These are phyloP conservation scores for Subanguina moxae DNA, from an alignment of 1,140 invertebrate species.

Conservation along the genomic window DNA sequence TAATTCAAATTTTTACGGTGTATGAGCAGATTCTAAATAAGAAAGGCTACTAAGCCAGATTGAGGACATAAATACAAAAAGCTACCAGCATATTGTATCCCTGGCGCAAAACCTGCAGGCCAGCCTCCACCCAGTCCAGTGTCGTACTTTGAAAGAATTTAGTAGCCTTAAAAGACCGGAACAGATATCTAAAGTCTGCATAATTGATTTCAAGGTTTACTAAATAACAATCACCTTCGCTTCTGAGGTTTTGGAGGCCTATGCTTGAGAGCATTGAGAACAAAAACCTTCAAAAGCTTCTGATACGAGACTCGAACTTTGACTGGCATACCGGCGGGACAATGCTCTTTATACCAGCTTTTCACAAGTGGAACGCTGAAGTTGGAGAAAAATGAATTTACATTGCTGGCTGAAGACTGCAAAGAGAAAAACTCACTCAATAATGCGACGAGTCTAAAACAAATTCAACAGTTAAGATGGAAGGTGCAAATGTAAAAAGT, in stretches of 20 bases:
- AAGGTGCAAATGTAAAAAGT: slow-evolving; percentile 74
- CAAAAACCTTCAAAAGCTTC: slow-evolving; percentile 95
- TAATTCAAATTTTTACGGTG: slow-evolving; percentile 99
- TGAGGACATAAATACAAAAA: no score
- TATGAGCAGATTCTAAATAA: slow-evolving; percentile 95
- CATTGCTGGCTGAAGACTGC: no score
- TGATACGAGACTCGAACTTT: slow-evolving; percentile 99
- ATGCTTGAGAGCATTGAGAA: slow-evolving; percentile 94
- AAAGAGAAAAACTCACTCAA: no score
- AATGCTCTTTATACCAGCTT: slow-evolving; percentile 90
- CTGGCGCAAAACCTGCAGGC: slow-evolving; percentile 92
- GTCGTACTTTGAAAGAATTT: slow-evolving; percentile 99
- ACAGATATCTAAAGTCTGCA: slow-evolving; percentile 63
- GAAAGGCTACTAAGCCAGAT: no score
- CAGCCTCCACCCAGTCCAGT: slow-evolving; percentile 98
- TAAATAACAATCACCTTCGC: slow-evolving; percentile 71
- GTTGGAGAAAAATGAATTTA: no score
- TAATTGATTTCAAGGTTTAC: slow-evolving; percentile 18
- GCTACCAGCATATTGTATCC: slow-evolving; percentile 99
- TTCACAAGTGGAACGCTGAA: slow-evolving; percentile 86
- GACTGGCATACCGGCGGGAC: slow-evolving; percentile 93
- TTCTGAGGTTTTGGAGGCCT: slow-evolving; percentile 95
- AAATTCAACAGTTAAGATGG: no score
- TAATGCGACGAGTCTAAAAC: no score
- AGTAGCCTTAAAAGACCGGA: slow-evolving; percentile 97